Base-by-base conservation (phyloP, 30 jellyfish, hydroid and myxozoan species). In the Catostylus mosaicus region DNA sequence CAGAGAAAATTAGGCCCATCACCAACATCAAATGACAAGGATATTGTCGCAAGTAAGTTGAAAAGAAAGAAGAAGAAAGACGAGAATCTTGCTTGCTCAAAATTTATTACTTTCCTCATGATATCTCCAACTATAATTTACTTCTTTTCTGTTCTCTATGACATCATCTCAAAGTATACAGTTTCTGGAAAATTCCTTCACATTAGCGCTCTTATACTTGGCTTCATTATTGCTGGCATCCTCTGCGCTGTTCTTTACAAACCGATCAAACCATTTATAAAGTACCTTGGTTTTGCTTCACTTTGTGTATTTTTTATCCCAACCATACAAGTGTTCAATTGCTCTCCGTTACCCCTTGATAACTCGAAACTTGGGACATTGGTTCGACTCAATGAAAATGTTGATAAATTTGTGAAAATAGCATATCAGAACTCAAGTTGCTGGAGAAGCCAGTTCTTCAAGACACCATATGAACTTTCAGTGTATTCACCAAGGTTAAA, bases 331-430 rank as follows among this genome's bases (percentile, higher is more conserved):
- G 88, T 85, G 8, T 85, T 40, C 80, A 73, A 36, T 67, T 85
- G 95, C 78, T 85, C 95, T 27, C 95, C 95, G 8, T 18, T 85
- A 26, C 79, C 78, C 30, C 50, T 85, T 70, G 47, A 72, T 34
- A 85, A 85, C 52, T 54, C 83, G 1, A 79, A 85, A 23, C 61
- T 85, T 12, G 95, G 95, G n/a, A 85, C 56, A 34, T 5, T 61
- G 78, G 37, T 72, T 59, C 51, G 59, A 23, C 77, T 85, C 27
- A 61, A 61, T 5, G 86, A 74, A 62, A 83, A 52, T 4, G 51
- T 66, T 5, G 80, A 66, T 59, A 36, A 31, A 5, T 64, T 85
- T 30, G 16, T 85, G 80, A 75, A 65, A 38, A 73, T 16, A 3
- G 88, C 82, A 3, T 85, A 85, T 37, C 84, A 45, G 18, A 43